phyloP scores from a whole-genome alignment of 2,113 vertebrate genomes.

The Cyanistes caeruleus region DNA sequence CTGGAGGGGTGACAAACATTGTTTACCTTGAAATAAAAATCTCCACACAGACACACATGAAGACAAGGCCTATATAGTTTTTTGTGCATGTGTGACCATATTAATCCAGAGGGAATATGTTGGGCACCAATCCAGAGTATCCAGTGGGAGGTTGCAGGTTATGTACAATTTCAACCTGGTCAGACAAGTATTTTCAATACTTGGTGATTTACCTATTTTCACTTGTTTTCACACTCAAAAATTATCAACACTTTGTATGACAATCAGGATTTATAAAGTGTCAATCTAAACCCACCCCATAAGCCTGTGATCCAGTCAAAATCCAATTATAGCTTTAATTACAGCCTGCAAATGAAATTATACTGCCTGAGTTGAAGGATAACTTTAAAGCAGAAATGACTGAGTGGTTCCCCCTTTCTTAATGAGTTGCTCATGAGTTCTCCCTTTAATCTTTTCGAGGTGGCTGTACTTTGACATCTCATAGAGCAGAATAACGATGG shows the following conservation, averaged over 20 bases:
- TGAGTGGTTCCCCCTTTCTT: conserved; percentile 30
- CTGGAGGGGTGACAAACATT: background rate
- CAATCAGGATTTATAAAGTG: background rate
- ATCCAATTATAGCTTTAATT: conserved; percentile 56
- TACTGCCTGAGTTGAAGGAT: conserved; percentile 56
- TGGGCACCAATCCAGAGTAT: background rate
- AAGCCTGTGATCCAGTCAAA: background rate
- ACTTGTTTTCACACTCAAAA: background rate
- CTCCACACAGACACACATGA: background rate
- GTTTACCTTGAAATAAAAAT: background rate
- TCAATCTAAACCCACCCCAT: background rate
- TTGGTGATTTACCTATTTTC: background rate
- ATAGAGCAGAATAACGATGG: conserved; percentile 1
- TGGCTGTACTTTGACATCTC: conserved; percentile 53
- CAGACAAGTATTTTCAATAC: background rate
- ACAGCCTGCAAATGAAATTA: conserved; percentile 55
- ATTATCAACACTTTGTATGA: background rate
- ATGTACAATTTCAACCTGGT: background rate
- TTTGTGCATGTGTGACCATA: background rate
- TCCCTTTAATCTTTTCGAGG: conserved; percentile 56
- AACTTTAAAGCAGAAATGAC: conserved; percentile 51
- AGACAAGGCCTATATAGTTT: background rate
- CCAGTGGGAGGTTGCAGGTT: background rate
- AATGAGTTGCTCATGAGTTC: conserved; percentile 59
- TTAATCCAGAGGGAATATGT: background rate